Base-by-base conservation (phyloP, 2,113 vertebrate species). In the Strigops habroptila region DNA sequence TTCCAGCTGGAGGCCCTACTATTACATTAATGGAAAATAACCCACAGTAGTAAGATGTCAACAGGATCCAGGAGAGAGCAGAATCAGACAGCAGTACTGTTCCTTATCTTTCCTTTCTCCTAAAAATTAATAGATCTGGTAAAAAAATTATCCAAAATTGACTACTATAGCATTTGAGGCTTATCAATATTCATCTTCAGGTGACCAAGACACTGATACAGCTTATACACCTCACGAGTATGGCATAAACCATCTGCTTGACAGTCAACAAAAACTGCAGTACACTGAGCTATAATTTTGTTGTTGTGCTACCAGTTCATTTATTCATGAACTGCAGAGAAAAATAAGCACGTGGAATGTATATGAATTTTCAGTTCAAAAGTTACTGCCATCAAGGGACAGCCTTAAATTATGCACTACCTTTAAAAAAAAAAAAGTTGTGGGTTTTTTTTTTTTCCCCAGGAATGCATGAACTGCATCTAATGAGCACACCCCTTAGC, bases 301-400 rank as follows among this genome's bases (percentile, higher is more conserved):
- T 64, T 93, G 48, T 88, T 96, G 65, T 74, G 82, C 77, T 53
- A 88, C 14, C 62, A 89, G 86, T 94, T 96, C 96, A 95, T 95
- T 94, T 96, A 97, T 96, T 96, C 93, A 96, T 96, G 93, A 95
- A 92, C 77, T 91, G 92, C 90, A 89, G 90, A 93, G 92, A 63
- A 93, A 97, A 96, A 97, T 85, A 97, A 94, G 94, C 88, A 85
- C n/a, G 46, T 85, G 92, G 78, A 95, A 91, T 87, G 95, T 77
- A 33, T 96, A 92, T 84, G 90, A 95, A 94, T 94, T 89, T 73
- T 55, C 74, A 89, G 93, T 95, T 96, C 94, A 96, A 88, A 96
- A 93, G 92, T 93, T 96, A 74, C 92, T 91, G 88, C 88, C 88
- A 89, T 93, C 93, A 76, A 76, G 95, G 86, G 92, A 92, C 88